A percentile compares a stretch with the other conserved stretches of the same genome.
Conservation (phyloP, 2,797 vertebrate genomes). For the Euthynnus affinis region DNA sequence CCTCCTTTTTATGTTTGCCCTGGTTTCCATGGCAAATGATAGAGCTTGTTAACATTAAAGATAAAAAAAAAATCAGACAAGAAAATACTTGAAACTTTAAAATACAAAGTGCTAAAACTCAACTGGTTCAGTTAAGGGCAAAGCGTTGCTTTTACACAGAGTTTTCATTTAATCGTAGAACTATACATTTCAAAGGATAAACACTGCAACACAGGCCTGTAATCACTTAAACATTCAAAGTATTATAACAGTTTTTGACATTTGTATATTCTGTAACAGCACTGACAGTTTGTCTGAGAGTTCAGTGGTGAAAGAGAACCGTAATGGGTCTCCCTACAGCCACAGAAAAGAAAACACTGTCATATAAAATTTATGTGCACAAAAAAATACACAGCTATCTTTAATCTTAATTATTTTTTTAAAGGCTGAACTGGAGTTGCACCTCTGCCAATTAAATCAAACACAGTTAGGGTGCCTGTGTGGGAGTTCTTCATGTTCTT, state of each 20-base stretch:
- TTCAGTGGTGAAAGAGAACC: background rate
- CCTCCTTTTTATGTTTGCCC: slow-evolving; percentile 28
- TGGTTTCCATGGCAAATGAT: slow-evolving; percentile 55
- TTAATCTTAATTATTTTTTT: background rate
- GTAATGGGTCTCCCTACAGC: background rate
- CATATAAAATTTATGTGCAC: background rate
- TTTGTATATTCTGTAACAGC: slow-evolving; percentile 7
- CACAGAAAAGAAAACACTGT: background rate
- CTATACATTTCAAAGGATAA: background rate
- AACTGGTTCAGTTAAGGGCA: slow-evolving; percentile 11
- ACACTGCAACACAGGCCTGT: background rate
- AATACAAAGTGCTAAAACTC: slow-evolving; percentile 11
- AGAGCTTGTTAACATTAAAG: slow-evolving; percentile 52
- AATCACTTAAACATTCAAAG: background rate
- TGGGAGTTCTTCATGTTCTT: slow-evolving; percentile 33
- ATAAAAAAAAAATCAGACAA: background rate
- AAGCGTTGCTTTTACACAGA: slow-evolving; percentile 11
- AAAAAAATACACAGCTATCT: background rate
- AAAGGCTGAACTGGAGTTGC: background rate
- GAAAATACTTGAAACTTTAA: background rate
- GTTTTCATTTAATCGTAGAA: slow-evolving; percentile 6
- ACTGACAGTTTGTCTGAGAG: background rate
- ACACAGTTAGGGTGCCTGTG: background rate
- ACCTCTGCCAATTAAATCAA: background rate
- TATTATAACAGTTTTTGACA: background rate